phyloP scores from a whole-genome alignment of 2,797 vertebrate genomes.

The Lindbergichthys nudifrons region DNA sequence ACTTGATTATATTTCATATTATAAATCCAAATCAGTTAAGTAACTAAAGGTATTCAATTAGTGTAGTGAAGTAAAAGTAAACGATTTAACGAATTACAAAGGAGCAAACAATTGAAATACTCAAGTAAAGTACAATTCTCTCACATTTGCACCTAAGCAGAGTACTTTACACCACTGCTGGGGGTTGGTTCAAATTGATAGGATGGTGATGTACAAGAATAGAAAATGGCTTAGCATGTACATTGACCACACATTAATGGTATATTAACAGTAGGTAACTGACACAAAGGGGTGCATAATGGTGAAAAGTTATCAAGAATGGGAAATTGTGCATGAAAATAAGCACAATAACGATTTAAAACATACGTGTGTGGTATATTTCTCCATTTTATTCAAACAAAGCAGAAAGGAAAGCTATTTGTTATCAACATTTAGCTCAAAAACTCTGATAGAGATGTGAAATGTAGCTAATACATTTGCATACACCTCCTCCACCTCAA shows the following conservation, averaged over 20 bases:
- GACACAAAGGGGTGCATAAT: background rate
- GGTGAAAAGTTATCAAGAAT: background rate
- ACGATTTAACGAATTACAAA: too few species aligned
- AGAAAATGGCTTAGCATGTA: background rate
- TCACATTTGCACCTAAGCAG: too few species aligned
- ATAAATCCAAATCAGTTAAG: too few species aligned
- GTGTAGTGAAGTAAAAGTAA: too few species aligned
- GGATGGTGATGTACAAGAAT: background rate
- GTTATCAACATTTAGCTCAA: background rate
- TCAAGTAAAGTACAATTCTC: too few species aligned
- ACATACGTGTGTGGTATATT: background rate
- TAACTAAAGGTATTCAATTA: too few species aligned
- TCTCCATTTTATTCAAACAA: background rate
- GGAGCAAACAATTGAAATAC: too few species aligned
- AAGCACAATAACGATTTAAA: background rate
- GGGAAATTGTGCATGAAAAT: background rate
- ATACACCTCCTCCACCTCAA: constrained; percentile 66
- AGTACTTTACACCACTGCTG: too few species aligned
- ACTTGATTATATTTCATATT: too few species aligned
- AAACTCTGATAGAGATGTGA: background rate
- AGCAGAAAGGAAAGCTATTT: background rate
- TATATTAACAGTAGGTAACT: background rate
- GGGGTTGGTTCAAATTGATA: background rate
- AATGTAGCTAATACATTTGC: background rate
- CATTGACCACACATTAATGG: background rate